Percentiles rank a stretch among this genome's conserved stretches.
Conservation (phyloP, 2,113 vertebrate genomes). For the Oxyruncus cristatus region DNA sequence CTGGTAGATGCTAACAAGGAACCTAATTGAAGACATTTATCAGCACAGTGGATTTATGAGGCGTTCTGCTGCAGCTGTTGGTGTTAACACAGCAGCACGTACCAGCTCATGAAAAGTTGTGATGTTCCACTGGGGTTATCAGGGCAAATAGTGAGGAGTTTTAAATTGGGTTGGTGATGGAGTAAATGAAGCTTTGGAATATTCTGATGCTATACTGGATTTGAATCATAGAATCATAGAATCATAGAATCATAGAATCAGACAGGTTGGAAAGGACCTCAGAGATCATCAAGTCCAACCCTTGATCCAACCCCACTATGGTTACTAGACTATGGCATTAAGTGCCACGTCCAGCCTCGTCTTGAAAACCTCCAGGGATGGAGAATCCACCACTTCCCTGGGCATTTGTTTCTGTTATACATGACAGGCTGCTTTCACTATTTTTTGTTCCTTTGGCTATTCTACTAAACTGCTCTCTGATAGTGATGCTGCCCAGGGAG, state of each 20-base stretch:
- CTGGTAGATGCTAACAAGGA: constrained; percentile 61
- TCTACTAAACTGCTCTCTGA: background rate
- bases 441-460: background rate
- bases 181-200: background rate
- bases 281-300: too few relatives aligned
- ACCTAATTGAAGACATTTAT: constrained; percentile 61
- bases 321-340: too few relatives aligned
- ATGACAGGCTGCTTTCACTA: background rate
- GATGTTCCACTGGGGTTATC: background rate
- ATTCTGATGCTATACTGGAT: background rate
- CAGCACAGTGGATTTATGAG: constrained; percentile 42
- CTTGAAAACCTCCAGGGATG: too few relatives aligned
- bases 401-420: background rate
- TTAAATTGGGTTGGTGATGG: background rate
- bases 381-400: too few relatives aligned
- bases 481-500: accelerated
- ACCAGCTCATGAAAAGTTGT: background rate
- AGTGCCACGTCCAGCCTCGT: too few relatives aligned
- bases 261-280: too few relatives aligned
- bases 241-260: too few relatives aligned
- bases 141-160: background rate
- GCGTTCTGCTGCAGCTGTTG: constrained; percentile 1
- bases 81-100: background rate
- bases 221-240: too few relatives aligned
- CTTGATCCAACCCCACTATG: too few relatives aligned